A percentile compares a stretch with the other conserved stretches of the same genome.
Evolutionary conservation across 2,888 invertebrate genomes (phyloP).

Genomic region (Synanthedon formicaeformis): DNA sequence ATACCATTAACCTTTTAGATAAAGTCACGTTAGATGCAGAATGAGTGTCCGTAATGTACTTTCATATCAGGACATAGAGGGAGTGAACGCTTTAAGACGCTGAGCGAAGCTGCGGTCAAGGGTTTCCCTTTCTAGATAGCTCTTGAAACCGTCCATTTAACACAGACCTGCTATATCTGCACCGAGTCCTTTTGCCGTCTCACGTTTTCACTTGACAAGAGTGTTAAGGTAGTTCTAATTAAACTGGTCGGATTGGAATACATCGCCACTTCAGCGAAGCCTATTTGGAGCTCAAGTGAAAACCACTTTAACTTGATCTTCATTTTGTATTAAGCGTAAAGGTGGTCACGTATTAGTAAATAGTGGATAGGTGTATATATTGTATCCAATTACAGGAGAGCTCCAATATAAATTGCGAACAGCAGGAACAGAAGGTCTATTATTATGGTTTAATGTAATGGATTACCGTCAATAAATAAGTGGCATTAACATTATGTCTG

Average conservation of each 20-base stretch:
- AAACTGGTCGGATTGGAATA: conserved; percentile 36
- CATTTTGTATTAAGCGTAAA: conserved; percentile 13
- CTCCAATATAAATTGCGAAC: conserved; percentile 8
- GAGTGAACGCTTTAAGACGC: neutral
- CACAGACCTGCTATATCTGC: conserved; percentile 19
- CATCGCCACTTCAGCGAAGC: conserved; percentile 52
- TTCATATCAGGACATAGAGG: conserved; percentile 2
- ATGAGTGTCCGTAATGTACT: neutral
- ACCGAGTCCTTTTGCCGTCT: conserved; percentile 20
- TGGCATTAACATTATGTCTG: conserved; percentile 41
- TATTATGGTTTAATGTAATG: conserved; percentile 28
- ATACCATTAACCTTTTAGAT: too few relatives aligned
- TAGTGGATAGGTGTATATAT: conserved; percentile 12
- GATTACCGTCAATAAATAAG: conserved; percentile 60
- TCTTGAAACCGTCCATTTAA: conserved; percentile 27
- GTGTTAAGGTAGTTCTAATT: conserved; percentile 23
- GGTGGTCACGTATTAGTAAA: conserved; percentile 16
- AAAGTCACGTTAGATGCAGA: neutral
- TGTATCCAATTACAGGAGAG: conserved; percentile 16
- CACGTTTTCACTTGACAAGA: conserved; percentile 32
- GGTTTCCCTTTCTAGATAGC: conserved; percentile 38
- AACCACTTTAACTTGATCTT: conserved; percentile 23
- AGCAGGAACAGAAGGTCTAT: conserved; percentile 11
- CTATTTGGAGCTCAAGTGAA: conserved; percentile 43
- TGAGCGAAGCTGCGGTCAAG: conserved; percentile 32